Conservation (phyloP, 1,140 invertebrate species). For the Aphelenchoides besseyi region DNA sequence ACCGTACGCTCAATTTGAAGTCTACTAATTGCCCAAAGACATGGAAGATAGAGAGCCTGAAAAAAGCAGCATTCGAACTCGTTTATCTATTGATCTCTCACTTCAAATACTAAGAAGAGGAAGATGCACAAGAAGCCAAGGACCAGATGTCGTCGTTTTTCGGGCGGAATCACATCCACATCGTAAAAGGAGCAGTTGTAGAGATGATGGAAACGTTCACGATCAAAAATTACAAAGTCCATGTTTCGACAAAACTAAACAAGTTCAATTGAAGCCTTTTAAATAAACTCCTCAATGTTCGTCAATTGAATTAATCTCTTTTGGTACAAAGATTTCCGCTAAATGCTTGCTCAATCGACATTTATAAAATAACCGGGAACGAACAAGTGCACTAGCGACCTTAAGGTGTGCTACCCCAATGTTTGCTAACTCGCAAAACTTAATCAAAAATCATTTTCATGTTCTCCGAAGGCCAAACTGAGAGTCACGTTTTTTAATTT, state of each 20-base stretch:
- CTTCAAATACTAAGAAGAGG: conserved; percentile 20
- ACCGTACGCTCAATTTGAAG: conserved; percentile 10
- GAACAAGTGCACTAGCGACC: too few relatives aligned
- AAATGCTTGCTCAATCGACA: too few relatives aligned
- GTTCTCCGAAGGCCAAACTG: too few relatives aligned
- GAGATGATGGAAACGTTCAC: neutral
- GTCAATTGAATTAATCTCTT: too few relatives aligned
- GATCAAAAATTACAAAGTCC: conserved; percentile 6
- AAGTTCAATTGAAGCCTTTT: neutral
- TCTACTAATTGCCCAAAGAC: conserved; percentile 12
- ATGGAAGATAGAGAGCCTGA: conserved; percentile 18
- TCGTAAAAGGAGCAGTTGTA: conserved; percentile 24
- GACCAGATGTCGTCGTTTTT: conserved; percentile 12
- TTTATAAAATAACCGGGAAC: too few relatives aligned
- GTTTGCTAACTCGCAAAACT: too few relatives aligned
- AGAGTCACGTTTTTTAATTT: too few relatives aligned
- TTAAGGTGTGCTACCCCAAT: too few relatives aligned
- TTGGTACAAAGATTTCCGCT: too few relatives aligned
- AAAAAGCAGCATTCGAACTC: neutral
- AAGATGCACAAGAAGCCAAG: conserved; percentile 10
- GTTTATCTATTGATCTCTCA: neutral
- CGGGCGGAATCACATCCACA: conserved; percentile 17
- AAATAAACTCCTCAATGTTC: too few relatives aligned
- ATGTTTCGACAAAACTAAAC: neutral
- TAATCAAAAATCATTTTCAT: too few relatives aligned